Conservation (phyloP, 2,888 invertebrate genomes). For the Dicycla oo region DNA sequence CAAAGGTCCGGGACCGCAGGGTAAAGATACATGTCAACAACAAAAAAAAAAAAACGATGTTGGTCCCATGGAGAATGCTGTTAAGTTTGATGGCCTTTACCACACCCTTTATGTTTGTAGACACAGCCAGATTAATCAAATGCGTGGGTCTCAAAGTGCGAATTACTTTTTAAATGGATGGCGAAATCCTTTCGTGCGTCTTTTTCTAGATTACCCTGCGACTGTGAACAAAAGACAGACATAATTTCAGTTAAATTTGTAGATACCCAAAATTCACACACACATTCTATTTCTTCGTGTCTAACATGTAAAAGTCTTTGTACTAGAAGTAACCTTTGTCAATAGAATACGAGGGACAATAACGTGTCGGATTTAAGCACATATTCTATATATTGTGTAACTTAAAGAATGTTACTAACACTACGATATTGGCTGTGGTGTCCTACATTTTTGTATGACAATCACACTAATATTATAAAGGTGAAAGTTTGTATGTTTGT, state of each 20-base stretch:
- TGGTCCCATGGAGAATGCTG: no score
- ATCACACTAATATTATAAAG: no score
- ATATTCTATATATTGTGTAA: slow-evolving; percentile 8
- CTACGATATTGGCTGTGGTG: neutral
- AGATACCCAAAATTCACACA: neutral
- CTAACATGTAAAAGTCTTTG: slow-evolving; percentile 1
- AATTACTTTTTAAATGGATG: no score
- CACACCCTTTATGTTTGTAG: no score
- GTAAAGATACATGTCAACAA: no score
- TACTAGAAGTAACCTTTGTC: slow-evolving; percentile 19
- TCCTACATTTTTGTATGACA: no score
- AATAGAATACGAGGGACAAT: slow-evolving; percentile 10
- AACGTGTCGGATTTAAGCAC: slow-evolving; percentile 19
- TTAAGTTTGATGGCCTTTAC: no score
- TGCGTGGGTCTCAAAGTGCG: no score
- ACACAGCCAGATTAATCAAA: no score
- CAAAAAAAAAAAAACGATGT: no score
- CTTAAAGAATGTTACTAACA: neutral
- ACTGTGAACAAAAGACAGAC: neutral
- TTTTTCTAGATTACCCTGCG: neutral
- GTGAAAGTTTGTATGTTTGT: no score
- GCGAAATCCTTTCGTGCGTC: neutral
- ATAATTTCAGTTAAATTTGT: neutral
- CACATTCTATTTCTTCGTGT: slow-evolving; percentile 9
- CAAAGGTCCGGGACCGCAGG: no score